These are phyloP conservation scores for Ailuropoda melanoleuca DNA, from an alignment of 2,113 vertebrate species.

Conservation along the genomic window DNA sequence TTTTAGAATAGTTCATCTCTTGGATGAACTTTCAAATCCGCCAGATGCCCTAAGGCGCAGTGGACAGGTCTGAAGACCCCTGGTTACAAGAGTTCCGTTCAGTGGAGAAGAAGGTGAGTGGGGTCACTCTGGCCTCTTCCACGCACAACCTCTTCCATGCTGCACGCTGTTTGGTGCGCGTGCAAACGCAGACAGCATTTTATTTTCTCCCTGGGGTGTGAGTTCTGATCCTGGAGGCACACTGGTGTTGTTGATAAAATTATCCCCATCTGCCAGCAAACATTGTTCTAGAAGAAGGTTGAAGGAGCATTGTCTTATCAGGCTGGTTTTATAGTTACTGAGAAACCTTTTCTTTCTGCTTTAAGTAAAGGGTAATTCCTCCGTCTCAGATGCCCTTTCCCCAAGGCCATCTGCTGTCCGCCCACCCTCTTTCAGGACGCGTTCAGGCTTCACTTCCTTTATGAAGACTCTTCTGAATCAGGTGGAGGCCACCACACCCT, in stretches of 20 bases:
- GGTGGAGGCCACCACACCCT: constrained; percentile 7
- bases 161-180: neutral
- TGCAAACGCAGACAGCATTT: neutral
- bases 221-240: neutral
- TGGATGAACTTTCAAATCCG: constrained; percentile 15
- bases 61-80: neutral
- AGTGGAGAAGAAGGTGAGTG: neutral
- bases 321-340: constrained; percentile 40
- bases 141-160: neutral
- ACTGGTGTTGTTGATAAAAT: neutral
- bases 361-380: constrained; percentile 55
- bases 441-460: constrained; percentile 35
- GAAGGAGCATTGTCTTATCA: neutral
- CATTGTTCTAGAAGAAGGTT: neutral
- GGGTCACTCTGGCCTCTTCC: neutral
- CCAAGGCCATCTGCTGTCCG: neutral
- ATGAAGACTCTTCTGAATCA: neutral
- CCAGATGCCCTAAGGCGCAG: neutral
- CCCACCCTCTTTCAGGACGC: constrained; percentile 2
- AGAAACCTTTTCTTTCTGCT: constrained; percentile 59
- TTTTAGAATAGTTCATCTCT: neutral
- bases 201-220: neutral
- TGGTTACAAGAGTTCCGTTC: neutral
- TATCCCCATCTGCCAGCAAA: neutral
- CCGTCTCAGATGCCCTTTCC: neutral